phyloP scores from a whole-genome alignment of 1,140 invertebrate genomes.

The Parapsyche elsis region DNA sequence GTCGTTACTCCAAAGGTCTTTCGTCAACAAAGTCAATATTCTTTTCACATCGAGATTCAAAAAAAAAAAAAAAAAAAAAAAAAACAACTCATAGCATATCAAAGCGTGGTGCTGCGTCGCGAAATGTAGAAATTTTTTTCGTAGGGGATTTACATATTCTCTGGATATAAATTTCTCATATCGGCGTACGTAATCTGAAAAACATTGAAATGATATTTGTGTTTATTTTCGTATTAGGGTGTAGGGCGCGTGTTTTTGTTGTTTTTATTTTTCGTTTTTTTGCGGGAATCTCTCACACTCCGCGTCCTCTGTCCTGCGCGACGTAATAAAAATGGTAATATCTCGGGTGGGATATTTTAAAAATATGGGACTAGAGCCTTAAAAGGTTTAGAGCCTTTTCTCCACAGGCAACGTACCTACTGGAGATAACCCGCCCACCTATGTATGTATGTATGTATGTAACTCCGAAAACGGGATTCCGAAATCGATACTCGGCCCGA shows the following conservation, averaged over 20 bases:
- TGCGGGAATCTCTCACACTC: neutral
- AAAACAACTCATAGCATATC: neutral
- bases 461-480: constrained; percentile 33
- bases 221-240: constrained; percentile 14
- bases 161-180: neutral
- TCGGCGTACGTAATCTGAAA: neutral
- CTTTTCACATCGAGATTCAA: constrained; percentile 2
- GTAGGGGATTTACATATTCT: too few relatives aligned
- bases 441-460: too few relatives aligned
- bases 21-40: constrained; percentile 19
- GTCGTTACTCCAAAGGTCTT: constrained; percentile 8
- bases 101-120: neutral
- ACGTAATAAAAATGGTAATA: constrained; percentile 46
- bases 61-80: constrained; percentile 6
- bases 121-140: too few relatives aligned
- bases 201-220: constrained; percentile 11
- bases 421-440: constrained; percentile 38
- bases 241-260: neutral
- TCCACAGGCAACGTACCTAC: neutral
- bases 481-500: constrained; percentile 35
- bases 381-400: constrained; percentile 34
- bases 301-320: neutral
- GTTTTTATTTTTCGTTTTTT: neutral
- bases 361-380: constrained; percentile 38
- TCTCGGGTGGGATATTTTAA: constrained; percentile 41